phyloP scores from a whole-genome alignment of 2,113 vertebrate species.

The Heterotilapia buettikoferi region DNA sequence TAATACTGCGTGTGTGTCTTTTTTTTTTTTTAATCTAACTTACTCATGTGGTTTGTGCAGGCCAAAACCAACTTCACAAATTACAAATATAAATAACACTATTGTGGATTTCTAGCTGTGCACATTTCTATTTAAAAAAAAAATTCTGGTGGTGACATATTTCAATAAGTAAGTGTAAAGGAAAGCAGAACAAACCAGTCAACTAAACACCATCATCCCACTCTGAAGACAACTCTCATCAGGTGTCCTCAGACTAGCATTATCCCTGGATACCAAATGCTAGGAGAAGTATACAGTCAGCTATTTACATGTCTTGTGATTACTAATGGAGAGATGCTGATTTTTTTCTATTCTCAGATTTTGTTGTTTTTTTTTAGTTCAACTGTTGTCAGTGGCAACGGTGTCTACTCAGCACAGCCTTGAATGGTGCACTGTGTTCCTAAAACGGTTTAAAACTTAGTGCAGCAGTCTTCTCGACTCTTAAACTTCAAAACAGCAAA shows the following conservation, averaged over 20 bases:
- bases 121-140: background rate
- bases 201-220: constrained; percentile 22
- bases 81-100: constrained; percentile 49
- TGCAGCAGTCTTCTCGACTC: constrained; percentile 99
- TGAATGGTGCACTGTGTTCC: constrained; percentile 69
- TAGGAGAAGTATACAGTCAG: constrained; percentile 77
- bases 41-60: background rate
- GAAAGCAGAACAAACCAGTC: constrained; percentile 39
- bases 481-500: constrained; percentile 99
- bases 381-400: constrained; percentile 82
- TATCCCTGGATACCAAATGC: constrained; percentile 60
- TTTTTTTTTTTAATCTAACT: background rate
- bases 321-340: constrained; percentile 59
- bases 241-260: constrained; percentile 35
- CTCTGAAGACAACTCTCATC: constrained; percentile 28
- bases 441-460: constrained; percentile 90
- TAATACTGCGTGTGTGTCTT: background rate
- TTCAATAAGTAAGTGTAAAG: constrained; percentile 26
- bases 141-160: background rate
- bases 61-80: background rate
- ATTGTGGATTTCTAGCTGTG: constrained; percentile 31
- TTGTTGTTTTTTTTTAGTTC: constrained; percentile 71
- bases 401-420: constrained; percentile 74
- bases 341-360: constrained; percentile 68
- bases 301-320: constrained; percentile 88